phyloP scores from a whole-genome alignment of 2,888 invertebrate genomes.

The Mimumesa dahlbomi region DNA sequence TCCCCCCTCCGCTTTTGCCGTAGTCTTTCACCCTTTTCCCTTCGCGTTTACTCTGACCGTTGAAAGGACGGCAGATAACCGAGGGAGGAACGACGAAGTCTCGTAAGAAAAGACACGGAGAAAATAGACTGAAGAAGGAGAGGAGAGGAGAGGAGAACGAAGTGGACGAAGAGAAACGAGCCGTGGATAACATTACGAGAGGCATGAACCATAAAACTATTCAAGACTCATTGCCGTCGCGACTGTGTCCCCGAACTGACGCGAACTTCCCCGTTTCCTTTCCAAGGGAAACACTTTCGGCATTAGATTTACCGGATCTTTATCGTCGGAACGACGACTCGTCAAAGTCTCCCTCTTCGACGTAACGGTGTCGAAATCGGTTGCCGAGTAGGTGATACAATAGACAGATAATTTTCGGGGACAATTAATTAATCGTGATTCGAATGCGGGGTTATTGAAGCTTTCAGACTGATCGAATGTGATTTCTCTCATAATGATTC shows the following conservation, averaged over 20 bases:
- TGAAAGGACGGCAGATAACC: constrained; percentile 40
- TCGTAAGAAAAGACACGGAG: constrained; percentile 7
- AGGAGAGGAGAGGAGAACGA: constrained; percentile 23
- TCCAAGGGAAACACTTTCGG: constrained; percentile 40
- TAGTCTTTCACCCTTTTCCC: constrained; percentile 13
- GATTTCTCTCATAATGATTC: too few species aligned
- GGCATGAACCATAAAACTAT: constrained; percentile 71
- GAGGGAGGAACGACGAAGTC: constrained; percentile 30
- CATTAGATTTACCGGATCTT: constrained; percentile 23
- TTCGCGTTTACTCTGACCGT: constrained; percentile 11
- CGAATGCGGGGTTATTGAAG: too few species aligned
- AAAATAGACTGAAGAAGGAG: constrained; percentile 35
- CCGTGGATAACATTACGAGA: constrained; percentile 60
- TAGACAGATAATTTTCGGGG: background rate
- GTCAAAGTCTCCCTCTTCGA: constrained; percentile 9
- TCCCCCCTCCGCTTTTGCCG: constrained; percentile 16
- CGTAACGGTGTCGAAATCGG: constrained; percentile 5
- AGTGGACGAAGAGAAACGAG: constrained; percentile 43
- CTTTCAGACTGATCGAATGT: too few species aligned
- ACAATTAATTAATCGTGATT: background rate
- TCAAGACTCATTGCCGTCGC: constrained; percentile 69
- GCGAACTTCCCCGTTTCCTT: constrained; percentile 34
- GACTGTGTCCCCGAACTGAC: constrained; percentile 53
- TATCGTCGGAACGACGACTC: constrained; percentile 1
- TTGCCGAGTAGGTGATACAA: background rate